Conservation (phyloP, 1,140 invertebrate species). For the Zelostemma sp. region DNA sequence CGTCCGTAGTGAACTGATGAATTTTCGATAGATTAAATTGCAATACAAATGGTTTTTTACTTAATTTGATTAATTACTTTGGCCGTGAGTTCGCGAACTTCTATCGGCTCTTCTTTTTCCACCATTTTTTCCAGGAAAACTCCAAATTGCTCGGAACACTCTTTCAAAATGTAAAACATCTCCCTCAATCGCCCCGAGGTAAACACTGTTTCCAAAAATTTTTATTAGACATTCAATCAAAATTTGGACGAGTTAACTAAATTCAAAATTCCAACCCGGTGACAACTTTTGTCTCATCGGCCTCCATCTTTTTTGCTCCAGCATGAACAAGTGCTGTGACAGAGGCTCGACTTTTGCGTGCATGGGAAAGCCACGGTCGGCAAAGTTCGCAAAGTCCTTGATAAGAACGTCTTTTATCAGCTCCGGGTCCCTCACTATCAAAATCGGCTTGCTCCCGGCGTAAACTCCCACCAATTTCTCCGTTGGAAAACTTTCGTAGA, state of each 20-base stretch:
- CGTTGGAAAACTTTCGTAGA: constrained; percentile 46
- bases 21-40: no score
- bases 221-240: no score
- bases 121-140: constrained; percentile 52
- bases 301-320: constrained; percentile 68
- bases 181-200: constrained; percentile 69
- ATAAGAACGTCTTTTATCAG: constrained; percentile 68
- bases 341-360: constrained; percentile 59
- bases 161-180: constrained; percentile 66
- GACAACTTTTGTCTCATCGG: constrained; percentile 68
- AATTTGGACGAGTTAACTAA: no score
- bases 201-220: no score
- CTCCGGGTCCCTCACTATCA: constrained; percentile 65
- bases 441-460: constrained; percentile 47
- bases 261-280: no score
- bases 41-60: no score
- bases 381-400: constrained; percentile 69
- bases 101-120: constrained; percentile 60
- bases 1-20: constrained; percentile 70
- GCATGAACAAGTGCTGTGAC: constrained; percentile 54
- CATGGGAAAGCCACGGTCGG: constrained; percentile 57
- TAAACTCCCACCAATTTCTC: constrained; percentile 45
- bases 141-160: constrained; percentile 64
- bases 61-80: no score
- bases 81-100: constrained; percentile 67